phyloP scores from a whole-genome alignment of 2,113 vertebrate species.

The Carollia perspicillata region DNA sequence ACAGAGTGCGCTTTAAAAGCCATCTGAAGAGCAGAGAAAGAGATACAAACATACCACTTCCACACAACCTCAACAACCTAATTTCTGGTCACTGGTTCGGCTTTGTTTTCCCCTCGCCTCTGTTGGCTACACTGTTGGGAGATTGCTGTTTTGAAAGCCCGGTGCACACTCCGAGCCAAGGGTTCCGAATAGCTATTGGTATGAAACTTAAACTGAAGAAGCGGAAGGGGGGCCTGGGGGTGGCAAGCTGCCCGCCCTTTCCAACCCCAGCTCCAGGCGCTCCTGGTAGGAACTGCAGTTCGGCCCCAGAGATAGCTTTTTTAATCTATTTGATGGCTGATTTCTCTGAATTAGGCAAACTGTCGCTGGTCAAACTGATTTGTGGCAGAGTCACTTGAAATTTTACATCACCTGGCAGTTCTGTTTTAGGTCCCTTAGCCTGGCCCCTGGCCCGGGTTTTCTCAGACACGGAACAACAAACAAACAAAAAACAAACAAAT shows the following conservation, averaged over 20 bases:
- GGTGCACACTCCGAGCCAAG: constrained; percentile 6
- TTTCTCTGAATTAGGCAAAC: constrained; percentile 68
- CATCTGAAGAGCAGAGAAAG: background rate
- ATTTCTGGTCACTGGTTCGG: background rate
- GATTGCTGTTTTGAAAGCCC: background rate
- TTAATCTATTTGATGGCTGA: constrained; percentile 55
- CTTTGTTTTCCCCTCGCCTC: background rate
- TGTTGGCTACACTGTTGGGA: background rate
- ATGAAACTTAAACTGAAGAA: constrained; percentile 58
- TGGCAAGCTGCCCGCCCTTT: constrained; percentile 62
- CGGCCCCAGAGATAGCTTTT: constrained; percentile 50
- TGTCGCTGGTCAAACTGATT: constrained; percentile 63
- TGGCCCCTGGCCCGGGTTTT: constrained; percentile 55
- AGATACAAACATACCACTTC: background rate
- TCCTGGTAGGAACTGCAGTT: constrained; percentile 68
- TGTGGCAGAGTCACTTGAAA: constrained; percentile 64
- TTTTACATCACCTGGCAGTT: constrained; percentile 53
- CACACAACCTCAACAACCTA: background rate
- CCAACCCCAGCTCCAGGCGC: constrained; percentile 25
- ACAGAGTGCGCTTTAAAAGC: background rate
- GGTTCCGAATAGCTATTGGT: constrained; percentile 47
- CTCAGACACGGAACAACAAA: constrained; percentile 34
- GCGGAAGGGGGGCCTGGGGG: constrained; percentile 45
- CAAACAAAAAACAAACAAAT: background rate
- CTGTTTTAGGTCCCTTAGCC: constrained; percentile 58